Evolutionary conservation across 2,797 vertebrate species (phyloP).

Genomic region (Toxotes lorentzi): DNA sequence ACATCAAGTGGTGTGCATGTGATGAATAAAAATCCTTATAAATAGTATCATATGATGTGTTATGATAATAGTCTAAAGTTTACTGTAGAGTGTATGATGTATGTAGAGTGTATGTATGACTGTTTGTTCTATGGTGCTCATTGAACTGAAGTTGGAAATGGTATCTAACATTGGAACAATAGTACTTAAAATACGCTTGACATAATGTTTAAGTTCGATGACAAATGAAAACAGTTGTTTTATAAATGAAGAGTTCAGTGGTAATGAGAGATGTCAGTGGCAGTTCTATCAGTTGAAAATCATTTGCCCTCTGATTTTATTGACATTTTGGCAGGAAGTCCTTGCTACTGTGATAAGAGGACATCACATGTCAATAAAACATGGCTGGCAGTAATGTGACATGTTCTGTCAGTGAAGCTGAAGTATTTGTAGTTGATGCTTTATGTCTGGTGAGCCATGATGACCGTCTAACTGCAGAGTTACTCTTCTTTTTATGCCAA

Average conservation of each 20-base stretch:
- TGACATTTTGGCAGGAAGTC: background rate
- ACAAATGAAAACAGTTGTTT: background rate
- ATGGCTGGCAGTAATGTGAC: background rate
- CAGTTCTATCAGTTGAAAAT: background rate
- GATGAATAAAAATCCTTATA: background rate
- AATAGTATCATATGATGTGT: background rate
- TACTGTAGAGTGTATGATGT: background rate
- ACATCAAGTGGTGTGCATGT: background rate
- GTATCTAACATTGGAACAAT: background rate
- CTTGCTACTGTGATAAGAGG: background rate
- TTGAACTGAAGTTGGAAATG: background rate
- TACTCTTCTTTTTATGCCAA: background rate
- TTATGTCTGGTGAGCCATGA: background rate
- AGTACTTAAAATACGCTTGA: background rate
- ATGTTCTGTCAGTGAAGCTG: background rate
- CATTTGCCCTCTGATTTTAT: no score
- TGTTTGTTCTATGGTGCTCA: background rate
- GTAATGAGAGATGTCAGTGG: background rate
- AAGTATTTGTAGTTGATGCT: background rate
- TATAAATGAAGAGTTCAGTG: no score
- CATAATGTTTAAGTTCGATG: background rate
- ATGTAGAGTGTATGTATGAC: no score
- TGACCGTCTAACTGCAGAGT: background rate
- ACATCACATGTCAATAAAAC: background rate
- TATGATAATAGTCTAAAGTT: background rate